Base-by-base conservation (phyloP, 2,797 vertebrate genomes). In the Capromys pilorides region DNA sequence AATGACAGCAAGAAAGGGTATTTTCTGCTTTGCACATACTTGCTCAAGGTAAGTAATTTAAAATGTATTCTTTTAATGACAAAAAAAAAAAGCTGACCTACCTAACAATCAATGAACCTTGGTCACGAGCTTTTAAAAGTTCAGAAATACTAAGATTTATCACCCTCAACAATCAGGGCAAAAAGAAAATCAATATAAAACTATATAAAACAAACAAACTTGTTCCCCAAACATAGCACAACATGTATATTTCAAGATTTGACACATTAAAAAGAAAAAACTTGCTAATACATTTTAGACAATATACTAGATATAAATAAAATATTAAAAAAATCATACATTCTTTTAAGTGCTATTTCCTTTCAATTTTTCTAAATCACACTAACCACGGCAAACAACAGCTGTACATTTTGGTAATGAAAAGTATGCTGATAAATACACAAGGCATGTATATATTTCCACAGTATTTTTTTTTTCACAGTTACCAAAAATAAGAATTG, bases 401-500 rank as follows among this genome's bases (percentile, higher is more conserved):
- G 71, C 96, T 97, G 88, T 93, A 98, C 94, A 95, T 97, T 98
- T 98, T 98, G 97, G 97, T 98, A 97, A 97, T 95, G 96, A 95
- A 98, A 98, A 94, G 81, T 97, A 61, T 94, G 97, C 96, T 96
- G 97, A 98, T 98, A 98, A 98, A 98, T 97, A 98, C 93, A 98
- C 95, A 97, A 96, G 97, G 98, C 98, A 98, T 98, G 98, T 98
- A 97, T 91, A 95, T 97, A 98, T 96, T 97, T 97, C 97, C 98
- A 98, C 98, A 98, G 98, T 97, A 98, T 98, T 81, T 94, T 95
- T 81, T 94, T 95, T 98, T 98, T 97, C 98, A 98, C 98, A 98
- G 98, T 98, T 98, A 98, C 98, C 98, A 97, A 98, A 97, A 97
- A 98, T 94, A 98, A 97, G 97, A 96, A 94, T 96, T 90, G 90